Percentiles rank a stretch among this genome's conserved stretches.
Evolutionary conservation across 2,797 vertebrate species (phyloP).

Genomic region (Pachyuromys duprasi): DNA sequence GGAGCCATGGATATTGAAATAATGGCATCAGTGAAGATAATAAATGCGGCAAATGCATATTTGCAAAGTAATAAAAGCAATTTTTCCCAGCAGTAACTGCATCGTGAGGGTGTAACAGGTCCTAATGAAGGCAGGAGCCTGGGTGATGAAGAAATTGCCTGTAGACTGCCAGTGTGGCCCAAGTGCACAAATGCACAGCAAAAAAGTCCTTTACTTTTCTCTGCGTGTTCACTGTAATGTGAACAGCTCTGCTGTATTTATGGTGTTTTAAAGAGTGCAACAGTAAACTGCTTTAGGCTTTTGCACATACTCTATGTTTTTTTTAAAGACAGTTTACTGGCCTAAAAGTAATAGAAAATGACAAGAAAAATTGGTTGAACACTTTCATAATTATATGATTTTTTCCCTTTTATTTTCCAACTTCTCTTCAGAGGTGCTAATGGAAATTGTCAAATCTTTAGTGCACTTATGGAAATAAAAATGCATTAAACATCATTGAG

Average conservation of each 20-base stretch:
- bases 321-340: slow-evolving; percentile 48
- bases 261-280: slow-evolving; percentile 1
- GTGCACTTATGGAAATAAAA: slow-evolving; percentile 55
- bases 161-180: neutral
- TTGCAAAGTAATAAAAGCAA: neutral
- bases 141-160: neutral
- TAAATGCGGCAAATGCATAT: neutral
- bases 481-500: slow-evolving; percentile 30
- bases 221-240: neutral
- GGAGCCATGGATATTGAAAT: neutral
- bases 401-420: slow-evolving; percentile 72
- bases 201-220: neutral
- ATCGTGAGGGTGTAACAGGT: neutral
- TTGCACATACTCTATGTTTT: slow-evolving; percentile 1
- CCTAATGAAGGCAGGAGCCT: neutral
- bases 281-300: slow-evolving; percentile 49
- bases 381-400: slow-evolving; percentile 61
- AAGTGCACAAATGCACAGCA: neutral
- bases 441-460: slow-evolving; percentile 52
- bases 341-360: slow-evolving; percentile 58
- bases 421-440: slow-evolving; percentile 56
- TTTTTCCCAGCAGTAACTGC: neutral
- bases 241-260: neutral
- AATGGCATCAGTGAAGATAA: neutral
- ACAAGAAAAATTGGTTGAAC: slow-evolving; percentile 53